These are phyloP conservation scores for Eubasilissa regina DNA, from an alignment of 1,140 invertebrate genomes.

Conservation along the genomic window DNA sequence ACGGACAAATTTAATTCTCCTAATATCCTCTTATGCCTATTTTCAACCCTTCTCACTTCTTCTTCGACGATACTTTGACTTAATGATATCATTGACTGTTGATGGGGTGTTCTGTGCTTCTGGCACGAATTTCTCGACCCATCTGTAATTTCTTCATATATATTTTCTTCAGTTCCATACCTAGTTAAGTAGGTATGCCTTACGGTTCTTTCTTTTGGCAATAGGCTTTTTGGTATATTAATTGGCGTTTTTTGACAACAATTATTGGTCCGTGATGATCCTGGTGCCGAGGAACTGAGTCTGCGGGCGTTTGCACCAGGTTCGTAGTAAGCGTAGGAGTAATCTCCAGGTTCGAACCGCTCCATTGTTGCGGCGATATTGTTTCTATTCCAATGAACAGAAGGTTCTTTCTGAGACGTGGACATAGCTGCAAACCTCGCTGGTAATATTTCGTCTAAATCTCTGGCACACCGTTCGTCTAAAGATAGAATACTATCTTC, in stretches of 20 bases:
- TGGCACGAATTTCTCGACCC: constrained; percentile 72
- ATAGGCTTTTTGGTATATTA: constrained; percentile 63
- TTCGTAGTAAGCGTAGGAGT: constrained; percentile 87
- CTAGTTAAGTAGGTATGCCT: constrained; percentile 82
- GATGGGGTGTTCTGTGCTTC: constrained; percentile 67
- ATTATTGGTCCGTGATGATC: constrained; percentile 67
- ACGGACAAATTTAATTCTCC: constrained; percentile 89
- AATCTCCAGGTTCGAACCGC: constrained; percentile 77
- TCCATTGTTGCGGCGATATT: constrained; percentile 77
- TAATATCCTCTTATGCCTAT: constrained; percentile 84
- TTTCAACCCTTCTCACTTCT: constrained; percentile 85
- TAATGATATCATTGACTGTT: constrained; percentile 74
- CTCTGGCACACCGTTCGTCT: constrained; percentile 70
- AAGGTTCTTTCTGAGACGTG: constrained; percentile 66
- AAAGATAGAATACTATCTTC: constrained; percentile 70
- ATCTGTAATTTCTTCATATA: constrained; percentile 89
- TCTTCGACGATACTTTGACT: constrained; percentile 82
- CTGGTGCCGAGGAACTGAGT: constrained; percentile 76
- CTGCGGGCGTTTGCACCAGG: constrained; percentile 73
- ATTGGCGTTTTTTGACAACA: constrained; percentile 65
- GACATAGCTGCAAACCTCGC: constrained; percentile 70
- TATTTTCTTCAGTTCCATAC: constrained; percentile 89
- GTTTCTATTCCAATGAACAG: constrained; percentile 72
- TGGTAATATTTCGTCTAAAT: constrained; percentile 71
- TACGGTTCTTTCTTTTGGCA: constrained; percentile 67